These are phyloP conservation scores for Esox niger DNA, from an alignment of 2,113 vertebrate genomes.

Conservation along the genomic window DNA sequence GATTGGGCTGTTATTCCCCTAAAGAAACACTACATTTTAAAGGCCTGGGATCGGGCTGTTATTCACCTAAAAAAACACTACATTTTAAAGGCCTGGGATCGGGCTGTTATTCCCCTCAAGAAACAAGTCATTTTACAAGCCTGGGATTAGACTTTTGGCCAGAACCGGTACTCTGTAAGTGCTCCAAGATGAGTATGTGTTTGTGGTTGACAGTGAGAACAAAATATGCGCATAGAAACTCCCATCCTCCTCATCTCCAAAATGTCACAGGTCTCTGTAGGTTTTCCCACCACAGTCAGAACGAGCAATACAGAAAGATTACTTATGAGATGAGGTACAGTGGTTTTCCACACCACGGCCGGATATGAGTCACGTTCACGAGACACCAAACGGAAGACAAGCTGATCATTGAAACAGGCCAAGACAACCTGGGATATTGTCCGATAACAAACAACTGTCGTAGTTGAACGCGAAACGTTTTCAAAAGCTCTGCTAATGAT, in stretches of 20 bases:
- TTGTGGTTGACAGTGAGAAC: conserved; percentile 10
- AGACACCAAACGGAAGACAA: no score
- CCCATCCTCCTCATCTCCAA: conserved; percentile 46
- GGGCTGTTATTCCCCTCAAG: background rate
- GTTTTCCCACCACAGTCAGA: conserved; percentile 37
- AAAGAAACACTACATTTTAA: no score
- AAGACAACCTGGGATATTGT: no score
- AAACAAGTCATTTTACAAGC: background rate
- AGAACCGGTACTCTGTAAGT: background rate
- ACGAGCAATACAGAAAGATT: background rate
- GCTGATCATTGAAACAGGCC: no score
- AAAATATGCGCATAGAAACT: conserved; percentile 39
- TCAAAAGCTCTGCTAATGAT: no score
- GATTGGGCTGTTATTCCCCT: no score
- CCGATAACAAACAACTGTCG: no score
- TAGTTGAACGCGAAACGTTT: no score
- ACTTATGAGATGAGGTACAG: background rate
- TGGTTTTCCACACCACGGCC: conserved; percentile 7
- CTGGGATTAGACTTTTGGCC: background rate
- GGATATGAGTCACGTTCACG: conserved; percentile 22
- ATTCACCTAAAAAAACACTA: no score
- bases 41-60: no score
- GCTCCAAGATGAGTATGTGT: background rate
- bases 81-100: no score
- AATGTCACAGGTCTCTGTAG: conserved; percentile 53